Base-by-base conservation (phyloP, 2,888 invertebrate genomes). In the Cephus spinipes region DNA sequence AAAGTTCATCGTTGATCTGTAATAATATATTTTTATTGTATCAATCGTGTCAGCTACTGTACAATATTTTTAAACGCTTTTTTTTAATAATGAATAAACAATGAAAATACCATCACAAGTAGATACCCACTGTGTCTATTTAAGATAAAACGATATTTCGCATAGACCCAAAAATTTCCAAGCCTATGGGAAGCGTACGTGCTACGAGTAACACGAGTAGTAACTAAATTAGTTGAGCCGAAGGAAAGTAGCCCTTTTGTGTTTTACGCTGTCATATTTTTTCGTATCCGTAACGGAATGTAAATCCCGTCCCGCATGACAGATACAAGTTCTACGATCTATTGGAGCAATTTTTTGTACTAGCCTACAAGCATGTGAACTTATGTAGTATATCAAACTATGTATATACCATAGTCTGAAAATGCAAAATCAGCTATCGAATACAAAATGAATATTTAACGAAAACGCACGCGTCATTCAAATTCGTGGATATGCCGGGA, bases 171-270 rank as follows among this genome's bases (percentile, higher is more conserved):
- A 40, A 23, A 40, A 40, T 40, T 40, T 0, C 4, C 12, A 15
- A 36, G 15, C 4, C 15, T 36, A 23, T 31, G 69, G 69, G 69
- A 31, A 23, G 4, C 30, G 12, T 69, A 69, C 4, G 31, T 12
- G 69, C 11, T 74, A 69, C 74, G 79, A 83, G 81, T 83, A 80
- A 83, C 82, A 82, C 77, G 78, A 74, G 81, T 78, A 74, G 79
- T 79, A 77, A 76, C 76, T 4, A 81, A 82, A 79, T 81, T 82
- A 82, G 79, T 79, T 79, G 79, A 79, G 79, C 74, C 40, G n/a
- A 74, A 76, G 12, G 36, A 12, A 36, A 36, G 12, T 36, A 12
- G 4, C 36, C 12, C 4, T 40, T 40, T 40, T 15, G 40, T 4
- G 40, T 36, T 36, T 36, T 36, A 36, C 4, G 12, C 4, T 36